Evolutionary conservation across 2,888 invertebrate genomes (phyloP).

Genomic region (Spilosoma lubricipeda): DNA sequence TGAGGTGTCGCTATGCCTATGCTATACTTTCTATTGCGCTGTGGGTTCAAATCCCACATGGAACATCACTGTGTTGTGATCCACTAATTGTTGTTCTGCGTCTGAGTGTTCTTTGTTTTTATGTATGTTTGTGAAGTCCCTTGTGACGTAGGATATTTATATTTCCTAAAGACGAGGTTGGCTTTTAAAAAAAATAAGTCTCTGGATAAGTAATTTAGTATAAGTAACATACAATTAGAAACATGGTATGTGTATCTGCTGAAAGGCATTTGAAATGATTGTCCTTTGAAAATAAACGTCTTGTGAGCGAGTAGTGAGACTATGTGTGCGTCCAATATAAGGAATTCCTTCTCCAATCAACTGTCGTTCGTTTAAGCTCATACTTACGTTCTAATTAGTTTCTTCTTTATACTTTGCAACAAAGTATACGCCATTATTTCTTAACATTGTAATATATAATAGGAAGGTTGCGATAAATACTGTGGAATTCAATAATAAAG

Average conservation of each 20-base stretch:
- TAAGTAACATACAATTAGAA: background rate
- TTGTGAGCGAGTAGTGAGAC: background rate
- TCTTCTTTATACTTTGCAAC: constrained; percentile 3
- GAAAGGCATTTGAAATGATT: background rate
- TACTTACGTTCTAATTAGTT: constrained; percentile 5
- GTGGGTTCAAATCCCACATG: too few relatives aligned
- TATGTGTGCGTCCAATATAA: background rate
- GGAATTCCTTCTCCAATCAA: constrained; percentile 2
- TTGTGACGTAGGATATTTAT: too few relatives aligned
- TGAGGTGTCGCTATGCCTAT: too few relatives aligned
- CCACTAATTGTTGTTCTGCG: too few relatives aligned
- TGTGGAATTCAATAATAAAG: background rate
- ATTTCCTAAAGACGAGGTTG: too few relatives aligned
- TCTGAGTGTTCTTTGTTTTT: too few relatives aligned
- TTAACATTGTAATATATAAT: constrained; percentile 3
- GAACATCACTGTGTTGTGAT: too few relatives aligned
- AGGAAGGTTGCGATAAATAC: background rate
- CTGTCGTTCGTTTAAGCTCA: background rate
- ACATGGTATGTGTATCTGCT: background rate
- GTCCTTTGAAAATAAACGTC: background rate
- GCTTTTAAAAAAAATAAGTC: too few relatives aligned
- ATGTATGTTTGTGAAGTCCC: too few relatives aligned
- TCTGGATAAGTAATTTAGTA: background rate
- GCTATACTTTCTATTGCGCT: too few relatives aligned
- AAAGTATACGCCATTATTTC: background rate